Evolutionary conservation across 2,888 invertebrate genomes (phyloP), one percentile per base, ranked within the genome.

Genomic region (Papilio demoleus): DNA sequence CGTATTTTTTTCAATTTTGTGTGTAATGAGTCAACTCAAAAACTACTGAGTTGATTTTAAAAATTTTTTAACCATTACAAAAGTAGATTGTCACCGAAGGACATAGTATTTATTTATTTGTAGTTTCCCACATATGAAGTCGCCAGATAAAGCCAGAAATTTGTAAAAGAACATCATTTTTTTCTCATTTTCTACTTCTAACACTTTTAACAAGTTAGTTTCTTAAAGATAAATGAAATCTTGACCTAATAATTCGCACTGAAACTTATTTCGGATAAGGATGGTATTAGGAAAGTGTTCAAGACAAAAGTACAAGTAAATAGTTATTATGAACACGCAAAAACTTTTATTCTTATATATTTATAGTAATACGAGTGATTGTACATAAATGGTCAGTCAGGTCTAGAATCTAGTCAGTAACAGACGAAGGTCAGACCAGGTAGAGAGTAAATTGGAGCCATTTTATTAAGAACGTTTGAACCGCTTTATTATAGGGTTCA

Each of bases 401-500:
- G 60, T 65, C 69, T 69, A 69, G 69, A 61, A 59, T 38, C 59
- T 50, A 53, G 45, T 17, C 60, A 38, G 36, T 40, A 40, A 31
- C 50, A 22, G 59, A 38, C 64, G 69, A 65, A 69, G 69, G 69
- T 69, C 65, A 65, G 56, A 9, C 42, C 53, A 14, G 60, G 36
- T 59, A 50, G 59, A 59, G 34, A 63, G 63, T 27, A 68, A 65
- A 68, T 68, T 69, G 65, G 36, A 50, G 53, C 61, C 36, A 65
- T 65, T 56, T 56, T 56, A 17, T 56, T 31, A 27, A 6, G 27
- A 27, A 31, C 53, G 9, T 56, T 69, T 36, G 65, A 42, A 61
- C 62, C 67, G 65, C 53, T 53, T 61, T 53, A 69, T 61, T 65
- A 50, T 36, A 42, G 60, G 60, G 68, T 61, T 53, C 53, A 53